Base-by-base conservation (phyloP, 2,888 invertebrate species). In the Tyria jacobaeae region DNA sequence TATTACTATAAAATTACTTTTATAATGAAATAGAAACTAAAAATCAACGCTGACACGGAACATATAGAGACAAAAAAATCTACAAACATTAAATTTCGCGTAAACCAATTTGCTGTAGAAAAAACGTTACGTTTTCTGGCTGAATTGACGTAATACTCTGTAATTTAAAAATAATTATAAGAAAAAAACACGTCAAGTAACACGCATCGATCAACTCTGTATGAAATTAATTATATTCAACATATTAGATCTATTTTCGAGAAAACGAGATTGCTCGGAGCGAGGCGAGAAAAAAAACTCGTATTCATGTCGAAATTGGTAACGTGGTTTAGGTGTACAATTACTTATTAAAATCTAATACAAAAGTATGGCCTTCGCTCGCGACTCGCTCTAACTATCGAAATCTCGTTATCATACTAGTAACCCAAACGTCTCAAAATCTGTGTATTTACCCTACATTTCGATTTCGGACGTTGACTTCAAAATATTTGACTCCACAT, bases 191-290 rank as follows among this genome's bases (percentile, higher is more conserved):
- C 68, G 67, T 64, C 79, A 82, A 86, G 87, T 87, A 89, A 86
- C 91, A 92, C 91, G 91, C 92, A 92, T 92, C 92, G 90, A 92
- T 92, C 92, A 92, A 77, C 79, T 86, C 80, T 82, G 84, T 90
- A 89, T 87, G 86, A 90, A 91, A 92, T 91, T 92, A 92, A 92
- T 92, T 92, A 91, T 90, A 89, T 91, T 89, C 89, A 88, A 90
- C 89, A 88, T 91, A 92, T 92, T 89, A 91, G 91, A 90, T 90
- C 89, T 90, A 89, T 92, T 92, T 92, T 92, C 87, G 90, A 91
- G 91, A 89, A 92, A 92, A 92, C 91, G 86, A 91, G 91, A 89
- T 89, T 88, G 91, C 88, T 87, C 67, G 70, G 75, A 88, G 88
- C 88, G 86, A 82, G 84, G 81, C 81, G 83, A 82, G 84, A 89